A percentile compares a stretch with the other conserved stretches of the same genome.
These are phyloP conservation scores for Sitobion miscanthi DNA, from an alignment of 1,140 invertebrate genomes.

Conservation along the genomic window DNA sequence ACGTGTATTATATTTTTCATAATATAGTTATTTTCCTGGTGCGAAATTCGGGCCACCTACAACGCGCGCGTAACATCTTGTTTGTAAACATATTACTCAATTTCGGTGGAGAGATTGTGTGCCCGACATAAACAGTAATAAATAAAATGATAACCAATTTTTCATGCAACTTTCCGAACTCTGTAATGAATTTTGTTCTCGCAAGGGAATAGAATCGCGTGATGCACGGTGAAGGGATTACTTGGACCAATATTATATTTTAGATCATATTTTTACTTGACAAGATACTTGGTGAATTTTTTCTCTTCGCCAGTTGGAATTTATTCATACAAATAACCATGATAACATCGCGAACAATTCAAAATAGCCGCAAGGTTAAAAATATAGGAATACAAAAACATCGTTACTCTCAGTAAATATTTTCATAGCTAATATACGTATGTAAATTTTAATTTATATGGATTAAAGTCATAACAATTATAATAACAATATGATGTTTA, in stretches of 20 bases:
- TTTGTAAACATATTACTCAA: slow-evolving; percentile 37
- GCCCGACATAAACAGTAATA: slow-evolving; percentile 20
- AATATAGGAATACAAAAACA: neutral
- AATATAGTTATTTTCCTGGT: neutral
- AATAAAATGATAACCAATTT: slow-evolving; percentile 48
- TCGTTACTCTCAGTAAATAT: neutral
- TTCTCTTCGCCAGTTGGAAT: neutral
- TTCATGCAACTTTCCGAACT: slow-evolving; percentile 38
- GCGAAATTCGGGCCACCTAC: neutral
- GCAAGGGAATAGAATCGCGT: neutral
- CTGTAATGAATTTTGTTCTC: slow-evolving; percentile 39
- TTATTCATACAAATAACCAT: neutral
- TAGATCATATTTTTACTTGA: slow-evolving; percentile 22
- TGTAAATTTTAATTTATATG: neutral
- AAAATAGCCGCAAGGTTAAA: neutral
- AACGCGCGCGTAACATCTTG: neutral
- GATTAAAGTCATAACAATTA: neutral
- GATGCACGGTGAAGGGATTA: neutral
- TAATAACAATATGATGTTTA: neutral
- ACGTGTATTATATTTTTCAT: neutral
- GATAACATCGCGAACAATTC: neutral
- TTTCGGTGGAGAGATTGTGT: neutral
- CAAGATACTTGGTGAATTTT: neutral
- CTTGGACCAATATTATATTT: slow-evolving; percentile 28
- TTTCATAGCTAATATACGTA: neutral